Percentiles rank a stretch among this genome's conserved stretches.
These are phyloP conservation scores for Porites rus DNA, from an alignment of 92 coral and sea anemone species.

Conservation along the genomic window DNA sequence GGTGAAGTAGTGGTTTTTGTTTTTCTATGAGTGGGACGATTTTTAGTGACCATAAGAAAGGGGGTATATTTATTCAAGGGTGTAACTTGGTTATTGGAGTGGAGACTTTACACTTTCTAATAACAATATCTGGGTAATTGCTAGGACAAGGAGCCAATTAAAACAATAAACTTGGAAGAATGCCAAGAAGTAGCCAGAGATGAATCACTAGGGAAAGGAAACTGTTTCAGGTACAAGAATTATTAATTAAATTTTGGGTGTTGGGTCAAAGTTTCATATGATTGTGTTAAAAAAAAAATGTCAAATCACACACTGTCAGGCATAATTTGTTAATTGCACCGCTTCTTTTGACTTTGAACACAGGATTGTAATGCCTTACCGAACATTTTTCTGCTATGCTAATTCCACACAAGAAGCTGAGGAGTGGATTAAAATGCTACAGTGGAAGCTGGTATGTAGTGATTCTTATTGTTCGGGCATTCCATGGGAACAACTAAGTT, in stretches of 20 bases:
- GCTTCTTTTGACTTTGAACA: not conserved
- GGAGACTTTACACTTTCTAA: no score
- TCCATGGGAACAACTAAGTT: not conserved
- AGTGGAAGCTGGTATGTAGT: conserved; percentile 91
- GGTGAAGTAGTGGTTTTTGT: no score
- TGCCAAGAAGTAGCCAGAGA: conserved; percentile 93
- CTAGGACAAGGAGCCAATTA: conserved; percentile 90
- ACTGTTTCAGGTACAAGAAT: conserved; percentile 84
- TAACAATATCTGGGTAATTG: not conserved
- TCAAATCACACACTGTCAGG: not conserved
- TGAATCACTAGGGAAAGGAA: conserved; percentile 90
- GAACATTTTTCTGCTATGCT: conserved; percentile 96
- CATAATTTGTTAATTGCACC: not conserved
- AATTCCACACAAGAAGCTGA: conserved; percentile 94
- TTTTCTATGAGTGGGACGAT: no score
- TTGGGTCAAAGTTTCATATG: no score
- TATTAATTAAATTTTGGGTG: not conserved
- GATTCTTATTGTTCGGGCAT: no score
- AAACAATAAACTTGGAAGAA: conserved; percentile 82
- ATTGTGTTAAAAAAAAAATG: no score
- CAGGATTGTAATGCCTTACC: conserved; percentile 94
- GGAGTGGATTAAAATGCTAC: conserved; percentile 92
- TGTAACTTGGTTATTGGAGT: no score
- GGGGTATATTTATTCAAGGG: no score
- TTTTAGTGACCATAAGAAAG: no score